Evolutionary conservation across 92 coral and sea anemone species (phyloP), one percentile per base, ranked within the genome.

Genomic region (Epizoanthus illoricatus): DNA sequence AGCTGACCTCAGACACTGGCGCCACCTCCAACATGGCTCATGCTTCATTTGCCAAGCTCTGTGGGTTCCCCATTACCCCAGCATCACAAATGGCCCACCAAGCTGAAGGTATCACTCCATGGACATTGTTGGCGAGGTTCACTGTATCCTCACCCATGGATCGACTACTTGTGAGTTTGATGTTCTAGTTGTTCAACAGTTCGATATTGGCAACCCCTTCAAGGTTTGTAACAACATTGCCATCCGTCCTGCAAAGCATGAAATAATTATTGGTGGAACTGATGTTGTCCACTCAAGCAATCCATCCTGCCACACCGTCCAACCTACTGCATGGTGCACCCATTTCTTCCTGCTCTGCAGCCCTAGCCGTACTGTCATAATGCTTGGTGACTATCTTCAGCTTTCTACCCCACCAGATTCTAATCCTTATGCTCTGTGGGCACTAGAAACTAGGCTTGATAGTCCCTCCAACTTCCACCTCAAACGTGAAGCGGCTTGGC

Each of bases 351-450:
- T 89, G 43, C 91, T 85, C 17, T 71, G 84, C 72, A 85, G 66
- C 87, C 86, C 84, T 43, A 55, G 62, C 19, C 75, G 39, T 41
- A 79, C 89, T 7, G 80, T 80, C 15, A 83, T 85, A n/a, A 20
- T 88, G 20, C 87, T 73, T 41, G 85, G 79, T 19, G 76, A 70
- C 43, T 62, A 89, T 71, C 64, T 89, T 41, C 82, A 86, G 87
- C 62, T 89, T 36, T 28, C 47, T 36, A 76, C 87, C 55, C 87
- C 87, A 52, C 74, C 42, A 19, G 92, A 85, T 54, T 57, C 80
- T 73, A 80, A 88, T 56, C 81, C 89, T 47, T 86, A 89, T 49
- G 74, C 81, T 61, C 65, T 86, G 85, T 89, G 92, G 89, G 85
- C 89, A 80, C 85, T 81, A 3, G 81, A 76, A 39, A 75, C 85